Percentiles rank a stretch among this genome's conserved stretches.
These are phyloP conservation scores for Pangasianodon hypophthalmus DNA, from an alignment of 2,113 vertebrate genomes.

Conservation along the genomic window DNA sequence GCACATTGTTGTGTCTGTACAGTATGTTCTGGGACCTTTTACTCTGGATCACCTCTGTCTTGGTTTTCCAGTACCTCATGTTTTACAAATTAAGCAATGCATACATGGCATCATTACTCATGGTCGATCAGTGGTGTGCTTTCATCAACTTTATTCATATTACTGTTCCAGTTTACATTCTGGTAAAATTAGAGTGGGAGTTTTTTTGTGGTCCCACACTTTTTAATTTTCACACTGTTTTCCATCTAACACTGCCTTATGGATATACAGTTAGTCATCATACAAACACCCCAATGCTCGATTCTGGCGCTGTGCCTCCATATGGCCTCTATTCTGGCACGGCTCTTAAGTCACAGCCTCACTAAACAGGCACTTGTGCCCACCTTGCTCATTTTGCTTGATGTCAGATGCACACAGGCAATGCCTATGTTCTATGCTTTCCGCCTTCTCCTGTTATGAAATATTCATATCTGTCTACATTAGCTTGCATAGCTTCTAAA, in stretches of 20 bases:
- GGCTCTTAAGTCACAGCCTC: conserved; percentile 16
- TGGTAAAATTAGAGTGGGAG: background rate
- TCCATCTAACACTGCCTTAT: conserved; percentile 55
- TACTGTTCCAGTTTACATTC: background rate
- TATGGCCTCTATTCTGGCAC: conserved; percentile 7
- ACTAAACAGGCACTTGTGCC: conserved; percentile 51
- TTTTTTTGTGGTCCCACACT: background rate
- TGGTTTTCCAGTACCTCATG: background rate
- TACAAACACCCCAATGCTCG: conserved; percentile 25
- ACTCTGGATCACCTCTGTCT: background rate
- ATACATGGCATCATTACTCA: background rate
- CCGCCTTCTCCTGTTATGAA: conserved; percentile 63
- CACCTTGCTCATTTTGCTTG: conserved; percentile 48
- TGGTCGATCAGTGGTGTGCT: background rate
- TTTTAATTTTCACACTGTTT: conserved; percentile 59
- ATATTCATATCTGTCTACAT: conserved; percentile 68
- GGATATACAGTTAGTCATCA: conserved; percentile 64
- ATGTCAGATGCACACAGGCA: conserved; percentile 43
- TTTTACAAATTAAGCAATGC: background rate
- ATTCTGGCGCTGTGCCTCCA: conserved; percentile 30
- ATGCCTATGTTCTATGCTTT: conserved; percentile 41
- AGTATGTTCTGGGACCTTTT: background rate
- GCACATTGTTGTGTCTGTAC: background rate
- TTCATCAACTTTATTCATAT: background rate
- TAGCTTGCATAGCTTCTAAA: conserved; percentile 72